Evolutionary conservation across 37 sponge, comb jelly and placozoan species (phyloP).

Genomic region (Diacarnus erythraeanus): DNA sequence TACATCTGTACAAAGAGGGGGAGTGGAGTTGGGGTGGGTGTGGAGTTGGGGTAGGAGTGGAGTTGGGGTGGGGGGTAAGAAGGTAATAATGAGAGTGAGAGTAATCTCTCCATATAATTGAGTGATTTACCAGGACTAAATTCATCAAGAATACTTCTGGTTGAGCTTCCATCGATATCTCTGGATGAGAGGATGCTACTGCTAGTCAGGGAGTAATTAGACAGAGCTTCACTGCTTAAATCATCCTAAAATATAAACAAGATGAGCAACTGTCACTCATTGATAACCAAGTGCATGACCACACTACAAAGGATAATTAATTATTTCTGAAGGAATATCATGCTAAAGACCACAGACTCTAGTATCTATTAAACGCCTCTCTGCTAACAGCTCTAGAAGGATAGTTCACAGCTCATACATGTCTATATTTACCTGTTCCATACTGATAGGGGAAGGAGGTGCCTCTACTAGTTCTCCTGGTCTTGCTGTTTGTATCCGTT

Average conservation of each 20-base stretch:
- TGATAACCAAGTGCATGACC: too few species aligned
- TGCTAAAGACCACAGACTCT: too few species aligned
- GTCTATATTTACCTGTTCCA: neutral
- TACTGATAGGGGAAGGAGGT: neutral
- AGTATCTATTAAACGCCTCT: too few species aligned
- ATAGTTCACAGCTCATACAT: too few species aligned
- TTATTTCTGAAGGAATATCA: neutral
- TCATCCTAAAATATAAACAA: neutral
- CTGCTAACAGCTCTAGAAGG: too few species aligned
- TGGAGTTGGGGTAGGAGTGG: too few species aligned
- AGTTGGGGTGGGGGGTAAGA: too few species aligned
- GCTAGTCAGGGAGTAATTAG: too few species aligned
- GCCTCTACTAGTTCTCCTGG: neutral
- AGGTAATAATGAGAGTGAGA: neutral
- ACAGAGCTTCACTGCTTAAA: slow-evolving; percentile 6
- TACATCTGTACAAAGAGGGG: slow-evolving; percentile 34
- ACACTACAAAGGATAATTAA: too few species aligned
- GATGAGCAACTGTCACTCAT: too few species aligned
- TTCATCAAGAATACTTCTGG: slow-evolving; percentile 15
- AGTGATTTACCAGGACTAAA: slow-evolving; percentile 34
- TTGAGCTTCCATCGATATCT: neutral
- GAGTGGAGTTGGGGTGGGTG: too few species aligned
- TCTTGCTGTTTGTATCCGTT: slow-evolving; percentile 32
- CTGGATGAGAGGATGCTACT: neutral
- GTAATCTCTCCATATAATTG: neutral